Base-by-base conservation (phyloP, 2,888 invertebrate species). In the Chymomyza amoena region DNA sequence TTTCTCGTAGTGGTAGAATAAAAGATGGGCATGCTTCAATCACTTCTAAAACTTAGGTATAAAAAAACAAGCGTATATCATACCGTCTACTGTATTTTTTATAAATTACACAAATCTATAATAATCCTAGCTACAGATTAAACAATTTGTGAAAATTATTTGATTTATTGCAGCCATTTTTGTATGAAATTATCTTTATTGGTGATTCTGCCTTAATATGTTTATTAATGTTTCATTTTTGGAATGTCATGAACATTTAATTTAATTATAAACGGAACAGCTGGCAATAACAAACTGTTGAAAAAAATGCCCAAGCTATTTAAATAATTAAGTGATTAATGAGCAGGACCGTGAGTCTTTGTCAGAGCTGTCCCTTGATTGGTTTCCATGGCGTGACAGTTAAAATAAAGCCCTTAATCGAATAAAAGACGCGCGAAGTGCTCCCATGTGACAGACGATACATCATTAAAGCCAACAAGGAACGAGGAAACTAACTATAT, bases 361-460 rank as follows among this genome's bases (percentile, higher is more conserved):
- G 6, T 13, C 32, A 4, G 6, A 1, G 9, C 32, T 32, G 32
- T 9, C 32, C 4, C 9, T 32, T 32, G 32, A 9, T 9, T 32
- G 9, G 25, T 4, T 25, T 32, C 32, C 9, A 32, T 32, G 1
- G 32, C 9, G 7, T 32, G 9, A 32, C 32, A 32, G 39, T 10
- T 4, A 10, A 10, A 45, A 13, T 13, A 45, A 72, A 72, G 68
- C 72, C 70, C 70, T 73, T 75, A 75, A 80, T 67, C 73, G 75
- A 80, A 78, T 73, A 67, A 68, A 70, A 72, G 80, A 67, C 78
- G 79, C 81, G 78, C 68, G 76, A 80, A 78, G 56, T 74, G 81
- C 18, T 16, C 18, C 54, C 3, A 4, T 20, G 54, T 15, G 9
- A 54, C 54, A 16, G 79, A 79, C 79, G 81, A 76, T 16, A 54